Evolutionary conservation across 2,797 vertebrate genomes (phyloP).

Genomic region (Diplodus sargus): DNA sequence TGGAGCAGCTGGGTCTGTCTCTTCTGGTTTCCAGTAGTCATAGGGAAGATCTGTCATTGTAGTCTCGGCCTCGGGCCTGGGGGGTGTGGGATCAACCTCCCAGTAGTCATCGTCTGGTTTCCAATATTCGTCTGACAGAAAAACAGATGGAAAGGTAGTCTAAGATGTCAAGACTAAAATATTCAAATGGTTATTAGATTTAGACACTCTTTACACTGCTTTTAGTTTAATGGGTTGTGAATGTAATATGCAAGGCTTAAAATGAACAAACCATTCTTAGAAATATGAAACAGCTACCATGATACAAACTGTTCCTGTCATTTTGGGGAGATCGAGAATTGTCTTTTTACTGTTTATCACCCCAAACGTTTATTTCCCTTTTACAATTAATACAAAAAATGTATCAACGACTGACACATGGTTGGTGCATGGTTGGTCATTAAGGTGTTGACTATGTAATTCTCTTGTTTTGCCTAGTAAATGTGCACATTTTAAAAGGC

Average conservation of each 20-base stretch:
- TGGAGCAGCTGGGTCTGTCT: slow-evolving; percentile 43
- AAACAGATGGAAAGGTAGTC: slow-evolving; percentile 29
- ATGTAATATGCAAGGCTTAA: background rate
- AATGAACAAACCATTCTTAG: background rate
- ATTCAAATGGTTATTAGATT: background rate
- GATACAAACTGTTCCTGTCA: too few species aligned
- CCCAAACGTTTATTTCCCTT: background rate
- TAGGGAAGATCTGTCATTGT: slow-evolving; percentile 51
- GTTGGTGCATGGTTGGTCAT: too few species aligned
- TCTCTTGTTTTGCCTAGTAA: too few species aligned
- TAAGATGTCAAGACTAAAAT: background rate
- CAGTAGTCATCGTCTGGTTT: slow-evolving; percentile 74
- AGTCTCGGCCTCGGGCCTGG: slow-evolving; percentile 34
- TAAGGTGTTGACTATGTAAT: too few species aligned
- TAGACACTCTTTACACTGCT: background rate
- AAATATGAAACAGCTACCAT: background rate
- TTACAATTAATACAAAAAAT: too few species aligned
- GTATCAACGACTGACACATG: too few species aligned
- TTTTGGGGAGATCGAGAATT: too few species aligned
- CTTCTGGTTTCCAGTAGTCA: slow-evolving; percentile 62
- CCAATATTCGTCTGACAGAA: slow-evolving; percentile 72
- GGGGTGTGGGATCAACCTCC: slow-evolving; percentile 57
- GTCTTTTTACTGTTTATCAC: background rate
- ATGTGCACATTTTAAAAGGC: too few species aligned
- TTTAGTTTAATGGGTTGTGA: background rate